Evolutionary conservation across 2,113 vertebrate species (phyloP).

Genomic region (Malurus elegans): DNA sequence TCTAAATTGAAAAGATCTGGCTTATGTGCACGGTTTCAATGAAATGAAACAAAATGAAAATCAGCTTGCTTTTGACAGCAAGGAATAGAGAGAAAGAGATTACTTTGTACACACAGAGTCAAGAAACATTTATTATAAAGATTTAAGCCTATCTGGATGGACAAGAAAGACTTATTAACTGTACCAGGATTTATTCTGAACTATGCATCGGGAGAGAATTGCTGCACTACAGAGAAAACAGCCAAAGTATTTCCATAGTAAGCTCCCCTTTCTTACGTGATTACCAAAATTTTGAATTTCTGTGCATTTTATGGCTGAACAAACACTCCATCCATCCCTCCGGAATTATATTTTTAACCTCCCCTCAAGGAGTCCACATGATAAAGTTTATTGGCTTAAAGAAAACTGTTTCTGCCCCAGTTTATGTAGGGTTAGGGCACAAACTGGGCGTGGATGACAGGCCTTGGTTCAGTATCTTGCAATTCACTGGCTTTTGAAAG

Average conservation of each 20-base stretch:
- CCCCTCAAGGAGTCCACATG: background rate
- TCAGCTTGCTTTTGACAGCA: background rate
- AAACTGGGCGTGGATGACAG: background rate
- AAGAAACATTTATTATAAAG: background rate
- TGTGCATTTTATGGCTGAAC: background rate
- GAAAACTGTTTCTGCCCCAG: background rate
- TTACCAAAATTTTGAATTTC: background rate
- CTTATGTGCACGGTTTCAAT: background rate
- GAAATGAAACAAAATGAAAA: constrained; percentile 1
- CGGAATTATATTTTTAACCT: background rate
- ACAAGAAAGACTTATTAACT: background rate
- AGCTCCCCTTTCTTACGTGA: background rate
- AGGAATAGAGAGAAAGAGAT: background rate
- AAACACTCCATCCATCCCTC: background rate
- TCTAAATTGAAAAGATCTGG: background rate
- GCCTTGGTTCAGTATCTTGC: background rate
- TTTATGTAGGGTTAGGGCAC: background rate
- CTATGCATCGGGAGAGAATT: background rate
- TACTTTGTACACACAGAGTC: background rate
- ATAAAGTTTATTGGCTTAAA: background rate
- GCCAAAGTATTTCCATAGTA: background rate
- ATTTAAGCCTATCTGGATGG: background rate
- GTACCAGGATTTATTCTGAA: background rate
- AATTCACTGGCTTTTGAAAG: background rate
- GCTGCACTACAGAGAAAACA: background rate